Conservation (phyloP, 2,888 invertebrate genomes). For the Brenthis ino region DNA sequence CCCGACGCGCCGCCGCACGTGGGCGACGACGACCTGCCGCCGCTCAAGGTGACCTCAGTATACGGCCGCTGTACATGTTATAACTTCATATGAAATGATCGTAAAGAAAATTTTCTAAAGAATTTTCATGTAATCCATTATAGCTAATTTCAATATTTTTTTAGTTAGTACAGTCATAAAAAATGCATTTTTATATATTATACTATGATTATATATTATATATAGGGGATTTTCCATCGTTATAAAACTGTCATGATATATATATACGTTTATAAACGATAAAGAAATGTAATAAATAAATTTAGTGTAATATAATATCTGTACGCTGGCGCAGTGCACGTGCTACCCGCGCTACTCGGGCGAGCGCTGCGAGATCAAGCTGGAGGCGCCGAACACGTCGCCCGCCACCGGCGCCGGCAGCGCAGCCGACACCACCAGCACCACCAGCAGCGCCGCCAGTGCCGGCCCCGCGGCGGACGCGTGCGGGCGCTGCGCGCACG, state of each 20-base stretch:
- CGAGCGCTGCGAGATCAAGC: conserved; percentile 76
- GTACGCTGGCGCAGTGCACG: conserved; percentile 79
- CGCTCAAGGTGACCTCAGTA: conserved; percentile 75
- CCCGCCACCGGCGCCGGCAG: neutral
- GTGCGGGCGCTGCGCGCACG: conserved; percentile 1
- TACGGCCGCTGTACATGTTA: too few species aligned
- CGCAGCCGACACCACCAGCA: neutral
- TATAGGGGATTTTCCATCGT: too few species aligned
- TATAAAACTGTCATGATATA: too few species aligned
- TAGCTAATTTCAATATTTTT: too few species aligned
- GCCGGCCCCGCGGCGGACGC: neutral
- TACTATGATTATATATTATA: too few species aligned
- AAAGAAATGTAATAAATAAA: too few species aligned
- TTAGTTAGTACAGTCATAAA: too few species aligned
- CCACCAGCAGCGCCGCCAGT: neutral
- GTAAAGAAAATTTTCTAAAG: too few species aligned
- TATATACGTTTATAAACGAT: too few species aligned
- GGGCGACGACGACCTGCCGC: conserved; percentile 58
- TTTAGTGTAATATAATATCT: neutral
- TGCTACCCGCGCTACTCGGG: conserved; percentile 87
- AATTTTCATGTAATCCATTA: too few species aligned
- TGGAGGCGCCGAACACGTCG: conserved; percentile 41
- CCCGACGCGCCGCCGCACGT: conserved; percentile 17
- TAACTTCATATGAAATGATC: too few species aligned
- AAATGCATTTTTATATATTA: too few species aligned